A percentile compares a stretch with the other conserved stretches of the same genome.
phyloP scores from a whole-genome alignment of 92 coral and sea anemone species.

The Umimayanthus chanpuru region DNA sequence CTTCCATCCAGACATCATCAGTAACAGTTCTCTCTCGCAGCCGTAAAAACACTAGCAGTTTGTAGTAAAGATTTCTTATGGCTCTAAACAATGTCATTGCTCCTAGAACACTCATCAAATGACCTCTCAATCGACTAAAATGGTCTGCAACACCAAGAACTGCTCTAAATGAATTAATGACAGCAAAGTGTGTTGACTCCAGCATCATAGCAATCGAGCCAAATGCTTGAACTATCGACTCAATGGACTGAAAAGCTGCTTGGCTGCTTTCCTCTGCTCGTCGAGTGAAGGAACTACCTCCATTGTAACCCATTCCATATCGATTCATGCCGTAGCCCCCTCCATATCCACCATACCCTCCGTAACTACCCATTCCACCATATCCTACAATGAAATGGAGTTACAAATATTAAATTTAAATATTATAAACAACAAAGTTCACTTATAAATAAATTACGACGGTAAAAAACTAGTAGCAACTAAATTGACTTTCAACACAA shows the following conservation, averaged over 20 bases:
- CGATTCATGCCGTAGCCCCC: conserved; percentile 55
- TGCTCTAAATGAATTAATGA: conserved; percentile 87
- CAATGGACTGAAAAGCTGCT: conserved; percentile 93
- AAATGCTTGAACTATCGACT: conserved; percentile 94
- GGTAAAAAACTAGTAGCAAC: too few relatives aligned
- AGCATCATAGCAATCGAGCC: conserved; percentile 98
- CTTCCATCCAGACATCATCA: conserved; percentile 86
- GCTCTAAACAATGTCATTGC: conserved; percentile 74
- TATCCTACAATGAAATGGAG: conserved; percentile 38
- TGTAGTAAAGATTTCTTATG: conserved; percentile 64
- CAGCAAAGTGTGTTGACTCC: conserved; percentile 95
- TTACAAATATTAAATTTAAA: background rate
- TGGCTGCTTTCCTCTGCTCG: conserved; percentile 88
- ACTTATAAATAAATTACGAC: too few relatives aligned
- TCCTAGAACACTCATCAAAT: conserved; percentile 76
- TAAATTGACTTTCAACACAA: too few relatives aligned
- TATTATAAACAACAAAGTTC: too few relatives aligned
- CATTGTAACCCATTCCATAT: conserved; percentile 53
- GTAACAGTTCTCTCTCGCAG: conserved; percentile 58
- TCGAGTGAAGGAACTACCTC: conserved; percentile 75
- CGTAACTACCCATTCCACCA: conserved; percentile 67
- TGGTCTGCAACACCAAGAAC: conserved; percentile 94
- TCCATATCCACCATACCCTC: conserved; percentile 68
- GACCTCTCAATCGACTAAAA: conserved; percentile 82
- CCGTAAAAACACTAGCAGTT: conserved; percentile 67